phyloP scores from a whole-genome alignment of 1,140 invertebrate genomes.

The Bemisia tabaci region DNA sequence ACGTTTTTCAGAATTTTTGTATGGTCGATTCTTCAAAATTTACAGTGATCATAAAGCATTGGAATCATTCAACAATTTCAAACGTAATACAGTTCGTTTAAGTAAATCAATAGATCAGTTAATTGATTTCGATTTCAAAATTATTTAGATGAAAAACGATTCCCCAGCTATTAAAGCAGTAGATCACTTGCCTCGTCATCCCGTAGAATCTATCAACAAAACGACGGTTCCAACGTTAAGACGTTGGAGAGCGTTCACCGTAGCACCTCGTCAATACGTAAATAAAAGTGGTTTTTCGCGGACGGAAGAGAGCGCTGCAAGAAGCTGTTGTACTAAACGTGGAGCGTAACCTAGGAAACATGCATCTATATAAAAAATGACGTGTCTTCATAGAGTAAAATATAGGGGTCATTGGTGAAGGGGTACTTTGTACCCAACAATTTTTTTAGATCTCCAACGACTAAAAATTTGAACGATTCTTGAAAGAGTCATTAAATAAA shows the following conservation, averaged over 20 bases:
- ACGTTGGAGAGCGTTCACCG: too few species aligned
- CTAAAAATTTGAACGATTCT: too few species aligned
- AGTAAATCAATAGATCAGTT: neutral
- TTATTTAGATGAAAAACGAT: neutral
- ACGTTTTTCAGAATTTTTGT: neutral
- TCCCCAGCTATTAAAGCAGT: neutral
- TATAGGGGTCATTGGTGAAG: too few species aligned
- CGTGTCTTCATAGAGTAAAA: too few species aligned
- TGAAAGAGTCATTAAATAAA: too few species aligned
- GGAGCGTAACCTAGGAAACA: too few species aligned
- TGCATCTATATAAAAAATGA: too few species aligned
- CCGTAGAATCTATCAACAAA: neutral
- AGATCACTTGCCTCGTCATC: neutral
- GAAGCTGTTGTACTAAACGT: too few species aligned
- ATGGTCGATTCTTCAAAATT: neutral
- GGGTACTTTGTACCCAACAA: too few species aligned
- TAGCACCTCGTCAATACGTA: neutral
- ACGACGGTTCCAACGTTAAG: too few species aligned
- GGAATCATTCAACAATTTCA: neutral
- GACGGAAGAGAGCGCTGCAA: too few species aligned
- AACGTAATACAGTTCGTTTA: neutral
- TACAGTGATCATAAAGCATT: neutral
- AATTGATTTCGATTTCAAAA: neutral
- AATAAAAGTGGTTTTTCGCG: neutral
- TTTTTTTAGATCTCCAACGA: too few species aligned